Evolutionary conservation across 1,140 invertebrate species (phyloP), one percentile per base, ranked within the genome.

Genomic region (Atta cephalotes): DNA sequence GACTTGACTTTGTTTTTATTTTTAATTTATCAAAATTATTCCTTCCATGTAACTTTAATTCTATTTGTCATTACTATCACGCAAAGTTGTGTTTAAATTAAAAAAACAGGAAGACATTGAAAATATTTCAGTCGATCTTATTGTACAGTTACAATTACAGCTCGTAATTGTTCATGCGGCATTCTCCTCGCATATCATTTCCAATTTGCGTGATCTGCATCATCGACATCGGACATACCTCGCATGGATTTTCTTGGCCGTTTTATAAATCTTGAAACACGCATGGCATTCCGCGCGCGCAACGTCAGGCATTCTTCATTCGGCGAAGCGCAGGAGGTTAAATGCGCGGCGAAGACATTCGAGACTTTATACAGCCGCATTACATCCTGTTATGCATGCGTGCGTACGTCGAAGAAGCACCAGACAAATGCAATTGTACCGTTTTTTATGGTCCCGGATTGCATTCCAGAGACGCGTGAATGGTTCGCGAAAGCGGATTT

Each of bases 401-500:
- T 60, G 49, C 21, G 35, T 70, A 21, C 66, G 49, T 74, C 88
- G 71, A 82, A 62, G 62, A 60, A 14, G 45, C 77, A 89, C 79
- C 85, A 3, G 72, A 77, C 86, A 62, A 90, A 90, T 84, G 89
- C 89, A 81, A 82, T 66, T 90, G 86, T 86, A 88, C 81, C 89
- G 89, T 90, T 90, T 86, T 86, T 82, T 82, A 81, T 72, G 71
- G 39, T 58, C 21, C 79, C 77, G 49, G 14, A 28, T n/a, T 60
- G 80, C 71, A 90, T 90, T 82, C 80, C 89, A 53, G 28, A 80
- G 63, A 66, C 65, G 39, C 39, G 16, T 51, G 78, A 21, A 58
- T 16, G 53, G 60, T 51, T 72, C 58, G 70, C 79, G 56, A 82
- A 62, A 62, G 80, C 21, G 28, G 80, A 74, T 49, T 74, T 72